Conservation (phyloP, 2,113 vertebrate genomes). For the Muntiacus reevesi region DNA sequence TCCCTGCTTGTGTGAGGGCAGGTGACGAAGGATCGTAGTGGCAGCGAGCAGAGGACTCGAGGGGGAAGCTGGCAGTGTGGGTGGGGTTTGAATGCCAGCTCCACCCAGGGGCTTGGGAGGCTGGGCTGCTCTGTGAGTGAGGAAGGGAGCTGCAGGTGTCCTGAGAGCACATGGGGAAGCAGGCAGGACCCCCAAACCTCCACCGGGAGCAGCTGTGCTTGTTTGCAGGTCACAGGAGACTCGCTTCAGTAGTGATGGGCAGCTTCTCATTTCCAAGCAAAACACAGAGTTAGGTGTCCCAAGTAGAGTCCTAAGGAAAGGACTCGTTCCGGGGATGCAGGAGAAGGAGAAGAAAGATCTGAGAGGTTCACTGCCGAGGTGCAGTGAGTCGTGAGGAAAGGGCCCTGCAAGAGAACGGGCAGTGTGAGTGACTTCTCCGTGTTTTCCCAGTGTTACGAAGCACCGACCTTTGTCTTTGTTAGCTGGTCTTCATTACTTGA, state of each 20-base stretch:
- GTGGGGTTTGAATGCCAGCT: not conserved
- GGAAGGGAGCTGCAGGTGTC: not conserved
- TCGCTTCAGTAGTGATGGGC: not conserved
- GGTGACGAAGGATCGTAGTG: fast-evolving
- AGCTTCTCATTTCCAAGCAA: not conserved
- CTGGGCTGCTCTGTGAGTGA: not conserved
- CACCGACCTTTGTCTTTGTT: not conserved
- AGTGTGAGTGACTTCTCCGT: not conserved
- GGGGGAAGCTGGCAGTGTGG: not conserved
- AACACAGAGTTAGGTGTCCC: not conserved
- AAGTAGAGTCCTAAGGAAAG: not conserved
- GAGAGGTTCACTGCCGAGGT: not conserved
- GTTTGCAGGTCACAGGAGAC: too few relatives aligned
- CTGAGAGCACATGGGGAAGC: not conserved
- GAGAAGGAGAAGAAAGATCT: not conserved
- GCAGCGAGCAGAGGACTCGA: not conserved
- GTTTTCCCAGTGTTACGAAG: not conserved
- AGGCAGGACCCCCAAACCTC: not conserved
- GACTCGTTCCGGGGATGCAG: too few relatives aligned
- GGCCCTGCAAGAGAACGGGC: not conserved
- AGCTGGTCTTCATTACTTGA: not conserved
- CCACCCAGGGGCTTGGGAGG: fast-evolving
- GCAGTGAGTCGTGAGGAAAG: not conserved
- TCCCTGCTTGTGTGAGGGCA: not conserved
- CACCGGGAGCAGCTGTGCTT: fast-evolving